Evolutionary conservation across 1,140 invertebrate genomes (phyloP).

Genomic region (Polypedilum pembai): DNA sequence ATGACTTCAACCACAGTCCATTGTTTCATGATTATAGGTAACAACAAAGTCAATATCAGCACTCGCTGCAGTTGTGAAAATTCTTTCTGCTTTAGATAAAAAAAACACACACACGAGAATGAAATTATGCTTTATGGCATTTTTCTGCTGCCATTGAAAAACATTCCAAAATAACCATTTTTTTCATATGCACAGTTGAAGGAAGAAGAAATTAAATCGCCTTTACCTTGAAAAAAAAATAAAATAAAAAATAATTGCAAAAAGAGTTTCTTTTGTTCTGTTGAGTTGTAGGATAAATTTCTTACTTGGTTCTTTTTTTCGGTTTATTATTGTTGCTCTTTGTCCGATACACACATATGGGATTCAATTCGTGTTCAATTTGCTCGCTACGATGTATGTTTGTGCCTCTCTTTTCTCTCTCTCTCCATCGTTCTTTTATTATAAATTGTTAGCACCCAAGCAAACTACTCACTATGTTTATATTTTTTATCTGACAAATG

Average conservation of each 20-base stretch:
- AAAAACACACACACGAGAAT: neutral
- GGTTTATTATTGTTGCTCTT: neutral
- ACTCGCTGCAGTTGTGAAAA: slow-evolving; percentile 2
- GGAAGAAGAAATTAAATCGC: neutral
- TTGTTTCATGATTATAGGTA: neutral
- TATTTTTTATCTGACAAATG: slow-evolving; percentile 9
- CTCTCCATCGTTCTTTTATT: no score
- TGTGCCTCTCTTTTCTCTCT: no score
- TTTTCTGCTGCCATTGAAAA: neutral
- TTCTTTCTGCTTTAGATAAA: neutral
- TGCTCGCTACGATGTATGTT: neutral
- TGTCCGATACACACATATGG: neutral
- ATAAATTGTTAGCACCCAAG: no score
- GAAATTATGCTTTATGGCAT: slow-evolving; percentile 12
- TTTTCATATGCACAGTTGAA: neutral
- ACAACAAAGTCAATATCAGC: neutral
- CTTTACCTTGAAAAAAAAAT: neutral
- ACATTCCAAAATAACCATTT: neutral
- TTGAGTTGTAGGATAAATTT: slow-evolving; percentile 5
- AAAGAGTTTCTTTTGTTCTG: neutral
- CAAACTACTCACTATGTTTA: neutral
- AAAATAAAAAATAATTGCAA: neutral
- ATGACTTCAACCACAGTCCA: neutral
- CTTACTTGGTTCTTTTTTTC: neutral
- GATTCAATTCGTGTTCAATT: slow-evolving; percentile 2